phyloP scores from a whole-genome alignment of 2,888 invertebrate genomes.

The Polydrusus pterygomalis region DNA sequence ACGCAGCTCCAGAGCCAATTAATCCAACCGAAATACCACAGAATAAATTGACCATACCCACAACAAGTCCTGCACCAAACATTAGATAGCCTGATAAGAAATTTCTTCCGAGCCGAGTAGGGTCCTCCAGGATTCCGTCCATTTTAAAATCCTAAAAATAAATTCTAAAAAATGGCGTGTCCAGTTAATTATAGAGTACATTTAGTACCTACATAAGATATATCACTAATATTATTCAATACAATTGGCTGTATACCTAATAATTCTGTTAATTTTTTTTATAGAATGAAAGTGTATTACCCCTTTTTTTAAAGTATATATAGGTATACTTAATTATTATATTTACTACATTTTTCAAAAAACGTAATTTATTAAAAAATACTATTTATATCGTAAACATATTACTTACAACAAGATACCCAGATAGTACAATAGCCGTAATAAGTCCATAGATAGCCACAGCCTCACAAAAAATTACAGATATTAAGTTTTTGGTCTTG shows the following conservation, averaged over 20 bases:
- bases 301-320: too few species aligned
- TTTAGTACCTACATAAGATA: not conserved
- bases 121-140: constrained; percentile 1
- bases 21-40: constrained; percentile 97
- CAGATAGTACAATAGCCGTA: constrained; percentile 96
- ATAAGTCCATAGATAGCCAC: constrained; percentile 99
- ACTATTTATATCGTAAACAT: too few species aligned
- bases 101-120: constrained; percentile 73
- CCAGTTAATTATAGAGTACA: too few species aligned
- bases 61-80: constrained; percentile 96
- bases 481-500: constrained; percentile 99
- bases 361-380: too few species aligned
- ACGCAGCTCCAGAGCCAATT: constrained; percentile 97
- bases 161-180: not conserved
- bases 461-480: constrained; percentile 99
- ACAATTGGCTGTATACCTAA: too few species aligned
- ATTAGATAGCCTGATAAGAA: constrained; percentile 91
- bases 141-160: constrained; percentile 32
- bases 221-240: too few species aligned
- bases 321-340: too few species aligned
- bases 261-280: too few species aligned
- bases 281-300: too few species aligned
- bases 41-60: constrained; percentile 97
- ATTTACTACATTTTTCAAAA: too few species aligned
- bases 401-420: constrained; percentile 78